Base-by-base conservation (phyloP, 2,113 vertebrate genomes). In the Delphinapterus leucas region DNA sequence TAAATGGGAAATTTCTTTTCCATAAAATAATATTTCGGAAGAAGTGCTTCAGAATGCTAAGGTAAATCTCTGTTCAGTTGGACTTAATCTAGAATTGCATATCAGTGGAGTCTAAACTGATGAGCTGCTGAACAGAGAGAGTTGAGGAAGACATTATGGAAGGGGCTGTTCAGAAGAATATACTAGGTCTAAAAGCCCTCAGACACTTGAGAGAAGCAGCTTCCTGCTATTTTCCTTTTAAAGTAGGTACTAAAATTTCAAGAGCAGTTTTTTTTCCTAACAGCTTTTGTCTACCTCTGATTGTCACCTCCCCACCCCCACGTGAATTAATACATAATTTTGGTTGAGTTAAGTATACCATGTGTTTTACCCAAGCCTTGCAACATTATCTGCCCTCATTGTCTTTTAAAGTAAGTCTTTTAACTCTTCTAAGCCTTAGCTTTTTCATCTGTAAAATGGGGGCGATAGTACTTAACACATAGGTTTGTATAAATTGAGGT, bases 311-410 rank as follows among this genome's bases (percentile, higher is more conserved):
- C 25, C 5, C 20, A 74, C 3, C 31, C 31, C 53, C 49, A 23
- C 65, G 53, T 95, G 36, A 95, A 95, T 97, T 97, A 77, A 77
- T 82, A 76, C 8, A 17, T 41, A n/a, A 77, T 67, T 85, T 68
- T 67, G 44, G 33, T 96, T 93, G 86, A 92, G n/a, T 71, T 93
- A 90, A 94, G 36, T 71, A 60, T 44, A 77, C 23, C 33, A 33
- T 55, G 2, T 67, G 41, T 70, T 77, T 95, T 79, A 83, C 55
- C n/a, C 77, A 90, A 41, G 83, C 49, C 1, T 67, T 67, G 28
- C 63, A 55, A 63, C 11, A 10, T 85, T 85, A 68, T 81, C 38
- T 90, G 55, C 18, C 38, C 9, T 79, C 36, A 47, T 47, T 47
- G 47, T 47, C 47, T 47, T 47, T 47, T 47, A 95, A 93, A 86